Percentiles rank a stretch among this genome's conserved stretches.
Conservation (phyloP, 1,140 invertebrate species). For the Drosophila sulfurigaster region DNA sequence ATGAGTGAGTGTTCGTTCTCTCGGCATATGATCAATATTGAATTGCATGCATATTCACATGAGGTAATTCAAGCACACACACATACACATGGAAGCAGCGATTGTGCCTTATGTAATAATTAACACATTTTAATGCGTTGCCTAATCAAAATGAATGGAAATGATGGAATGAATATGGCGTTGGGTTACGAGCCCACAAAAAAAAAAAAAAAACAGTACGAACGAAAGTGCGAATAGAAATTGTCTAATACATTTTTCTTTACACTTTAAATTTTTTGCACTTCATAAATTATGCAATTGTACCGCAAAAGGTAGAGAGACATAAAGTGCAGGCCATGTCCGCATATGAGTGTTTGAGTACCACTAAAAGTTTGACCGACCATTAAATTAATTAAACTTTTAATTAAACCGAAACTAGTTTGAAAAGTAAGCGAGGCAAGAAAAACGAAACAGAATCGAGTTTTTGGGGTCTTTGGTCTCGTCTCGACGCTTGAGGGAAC, state of each 20-base stretch:
- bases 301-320: slow-evolving; percentile 4
- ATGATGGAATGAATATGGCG: slow-evolving; percentile 5
- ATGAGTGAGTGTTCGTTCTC: neutral
- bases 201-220: neutral
- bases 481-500: neutral
- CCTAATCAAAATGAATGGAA: slow-evolving; percentile 19
- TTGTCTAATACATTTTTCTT: slow-evolving; percentile 33
- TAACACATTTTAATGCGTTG: slow-evolving; percentile 44
- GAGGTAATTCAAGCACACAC: slow-evolving; percentile 26
- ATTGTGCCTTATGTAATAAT: slow-evolving; percentile 39
- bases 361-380: slow-evolving; percentile 28
- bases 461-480: slow-evolving; percentile 22
- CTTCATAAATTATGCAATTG: slow-evolving; percentile 42
- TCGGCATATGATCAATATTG: slow-evolving; percentile 25
- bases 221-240: slow-evolving; percentile 12
- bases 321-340: slow-evolving; percentile 1
- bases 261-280: slow-evolving; percentile 9
- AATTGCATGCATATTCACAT: slow-evolving; percentile 29
- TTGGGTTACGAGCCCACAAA: slow-evolving; percentile 18
- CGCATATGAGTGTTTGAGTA: neutral
- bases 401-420: slow-evolving; percentile 39
- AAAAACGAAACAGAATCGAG: slow-evolving; percentile 18
- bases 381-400: slow-evolving; percentile 39
- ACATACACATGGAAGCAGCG: neutral
- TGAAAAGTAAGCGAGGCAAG: slow-evolving; percentile 1